Evolutionary conservation across 2,113 vertebrate genomes (phyloP).

Genomic region (Ranitomeya imitator): DNA sequence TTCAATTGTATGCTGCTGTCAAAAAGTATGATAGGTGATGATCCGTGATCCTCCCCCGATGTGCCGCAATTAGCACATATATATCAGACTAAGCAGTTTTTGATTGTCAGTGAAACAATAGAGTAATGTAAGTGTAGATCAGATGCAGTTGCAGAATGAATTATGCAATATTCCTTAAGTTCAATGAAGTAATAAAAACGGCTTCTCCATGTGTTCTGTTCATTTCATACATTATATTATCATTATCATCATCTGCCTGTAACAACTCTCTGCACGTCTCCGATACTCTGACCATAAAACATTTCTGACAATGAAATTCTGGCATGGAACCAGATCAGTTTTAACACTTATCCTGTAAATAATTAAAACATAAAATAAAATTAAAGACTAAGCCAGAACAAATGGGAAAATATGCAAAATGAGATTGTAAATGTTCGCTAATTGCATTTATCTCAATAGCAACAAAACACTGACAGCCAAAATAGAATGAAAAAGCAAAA

Average conservation of each 20-base stretch:
- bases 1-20: not conserved
- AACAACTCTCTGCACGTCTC: conserved; percentile 27
- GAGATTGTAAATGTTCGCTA: conserved; percentile 1
- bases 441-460: conserved; percentile 37
- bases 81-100: not conserved
- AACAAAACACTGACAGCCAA: not conserved
- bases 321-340: conserved; percentile 18
- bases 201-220: conserved; percentile 31
- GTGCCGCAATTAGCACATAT: not conserved
- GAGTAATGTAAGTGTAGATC: not conserved
- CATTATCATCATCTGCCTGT: conserved; percentile 34
- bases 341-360: conserved; percentile 37
- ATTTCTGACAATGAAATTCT: conserved; percentile 32
- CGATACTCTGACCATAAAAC: conserved; percentile 31
- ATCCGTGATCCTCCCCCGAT: not conserved
- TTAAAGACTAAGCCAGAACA: conserved; percentile 32
- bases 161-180: not conserved
- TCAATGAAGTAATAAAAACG: conserved; percentile 14
- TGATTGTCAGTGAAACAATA: not conserved
- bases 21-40: not conserved
- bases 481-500: not conserved
- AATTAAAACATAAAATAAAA: conserved; percentile 41
- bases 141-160: not conserved
- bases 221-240: conserved; percentile 29
- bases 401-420: not conserved